A percentile compares a stretch with the other conserved stretches of the same genome.
phyloP scores from a whole-genome alignment of 2,113 vertebrate genomes.

The Ptyas mucosa region DNA sequence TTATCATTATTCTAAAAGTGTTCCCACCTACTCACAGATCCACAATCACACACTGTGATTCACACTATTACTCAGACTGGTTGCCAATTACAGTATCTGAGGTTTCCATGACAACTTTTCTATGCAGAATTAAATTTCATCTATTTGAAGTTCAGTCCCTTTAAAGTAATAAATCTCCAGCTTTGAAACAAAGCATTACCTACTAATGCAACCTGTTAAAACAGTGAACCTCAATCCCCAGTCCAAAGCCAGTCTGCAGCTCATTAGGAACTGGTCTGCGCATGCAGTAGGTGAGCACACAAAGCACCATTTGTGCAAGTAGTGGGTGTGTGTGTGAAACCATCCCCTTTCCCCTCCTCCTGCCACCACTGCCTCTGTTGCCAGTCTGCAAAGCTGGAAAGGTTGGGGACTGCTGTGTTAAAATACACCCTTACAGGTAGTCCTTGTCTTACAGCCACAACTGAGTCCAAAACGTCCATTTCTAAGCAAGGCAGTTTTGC shows the following conservation, averaged over 20 bases:
- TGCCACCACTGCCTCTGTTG: not conserved
- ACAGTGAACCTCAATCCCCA: not conserved
- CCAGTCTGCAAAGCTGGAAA: not conserved
- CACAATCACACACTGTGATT: not conserved
- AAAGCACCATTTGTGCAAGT: not conserved
- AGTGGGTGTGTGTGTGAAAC: not conserved
- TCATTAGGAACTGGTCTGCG: not conserved
- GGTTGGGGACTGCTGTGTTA: not conserved
- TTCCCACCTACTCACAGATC: slow-evolving; percentile 5
- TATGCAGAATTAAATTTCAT: slow-evolving; percentile 1
- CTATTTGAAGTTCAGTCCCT: slow-evolving; percentile 17
- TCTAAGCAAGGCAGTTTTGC: not conserved
- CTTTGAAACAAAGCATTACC: not conserved
- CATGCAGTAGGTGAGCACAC: not conserved
- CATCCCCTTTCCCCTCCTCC: not conserved
- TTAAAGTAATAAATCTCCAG: slow-evolving; percentile 25
- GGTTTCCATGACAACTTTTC: slow-evolving; percentile 50
- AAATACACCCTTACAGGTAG: not conserved
- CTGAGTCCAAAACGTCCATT: not conserved
- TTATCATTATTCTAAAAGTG: slow-evolving; percentile 24
- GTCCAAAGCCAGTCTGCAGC: not conserved
- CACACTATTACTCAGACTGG: not conserved
- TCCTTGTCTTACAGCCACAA: not conserved
- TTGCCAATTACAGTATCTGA: slow-evolving; percentile 21
- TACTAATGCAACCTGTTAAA: not conserved